A percentile compares a stretch with the other conserved stretches of the same genome.
phyloP scores from a whole-genome alignment of 2,113 vertebrate species.

The Corvus cornix region DNA sequence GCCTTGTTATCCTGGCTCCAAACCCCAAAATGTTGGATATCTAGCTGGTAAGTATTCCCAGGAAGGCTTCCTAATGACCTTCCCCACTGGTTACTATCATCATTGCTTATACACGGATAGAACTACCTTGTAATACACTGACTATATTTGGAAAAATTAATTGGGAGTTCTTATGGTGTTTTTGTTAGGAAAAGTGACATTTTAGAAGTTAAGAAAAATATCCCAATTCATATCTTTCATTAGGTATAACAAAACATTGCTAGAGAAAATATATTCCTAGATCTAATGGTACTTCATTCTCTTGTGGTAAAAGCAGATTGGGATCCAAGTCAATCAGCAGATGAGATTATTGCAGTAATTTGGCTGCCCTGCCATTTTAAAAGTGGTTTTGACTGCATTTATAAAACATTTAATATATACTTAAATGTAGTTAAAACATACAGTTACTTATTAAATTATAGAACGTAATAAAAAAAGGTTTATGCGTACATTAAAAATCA shows the following conservation, averaged over 20 bases:
- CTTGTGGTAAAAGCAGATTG: slow-evolving; percentile 42
- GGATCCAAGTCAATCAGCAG: slow-evolving; percentile 47
- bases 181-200: slow-evolving; percentile 76
- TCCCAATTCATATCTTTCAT: slow-evolving; percentile 70
- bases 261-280: slow-evolving; percentile 61
- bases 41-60: slow-evolving; percentile 69
- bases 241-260: slow-evolving; percentile 70
- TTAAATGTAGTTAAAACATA: not conserved
- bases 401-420: slow-evolving; percentile 20
- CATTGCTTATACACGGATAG: slow-evolving; percentile 59
- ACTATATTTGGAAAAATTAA: slow-evolving; percentile 81
- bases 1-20: slow-evolving; percentile 70
- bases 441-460: not conserved
- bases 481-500: not conserved
- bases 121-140: slow-evolving; percentile 51
- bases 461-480: not conserved
- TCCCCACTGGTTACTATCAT: slow-evolving; percentile 63
- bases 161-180: slow-evolving; percentile 75
- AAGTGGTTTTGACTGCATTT: slow-evolving; percentile 14
- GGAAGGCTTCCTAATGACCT: slow-evolving; percentile 68
- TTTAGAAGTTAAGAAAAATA: slow-evolving; percentile 75
- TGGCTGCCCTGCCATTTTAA: not conserved
- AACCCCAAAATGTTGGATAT: slow-evolving; percentile 53
- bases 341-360: slow-evolving; percentile 39
- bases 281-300: slow-evolving; percentile 53